phyloP scores from a whole-genome alignment of 2,888 invertebrate genomes.

The Amblyjoppa proteus region DNA sequence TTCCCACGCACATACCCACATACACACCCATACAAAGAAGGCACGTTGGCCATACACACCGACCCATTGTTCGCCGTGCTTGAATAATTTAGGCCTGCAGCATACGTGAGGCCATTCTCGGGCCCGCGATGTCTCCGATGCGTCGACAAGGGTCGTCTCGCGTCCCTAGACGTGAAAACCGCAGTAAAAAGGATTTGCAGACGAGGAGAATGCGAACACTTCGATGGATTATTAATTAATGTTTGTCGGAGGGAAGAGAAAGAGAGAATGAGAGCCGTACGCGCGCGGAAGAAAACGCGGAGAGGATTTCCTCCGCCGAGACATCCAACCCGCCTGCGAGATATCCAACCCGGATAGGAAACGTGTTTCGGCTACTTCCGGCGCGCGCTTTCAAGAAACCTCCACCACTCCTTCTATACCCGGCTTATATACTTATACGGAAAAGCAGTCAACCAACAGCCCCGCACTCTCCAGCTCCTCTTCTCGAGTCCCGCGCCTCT shows the following conservation, averaged over 20 bases:
- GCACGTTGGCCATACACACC: background rate
- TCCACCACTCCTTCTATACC: constrained; percentile 15
- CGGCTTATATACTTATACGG: constrained; percentile 33
- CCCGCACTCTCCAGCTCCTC: background rate
- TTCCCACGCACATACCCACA: background rate
- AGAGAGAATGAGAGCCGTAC: background rate
- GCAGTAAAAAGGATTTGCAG: constrained; percentile 1
- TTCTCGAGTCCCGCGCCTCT: constrained; percentile 7
- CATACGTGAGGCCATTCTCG: background rate
- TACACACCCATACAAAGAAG: background rate
- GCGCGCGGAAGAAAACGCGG: background rate
- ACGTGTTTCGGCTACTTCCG: constrained; percentile 65
- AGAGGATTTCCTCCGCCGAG: background rate
- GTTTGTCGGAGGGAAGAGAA: constrained; percentile 63
- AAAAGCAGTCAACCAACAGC: background rate
- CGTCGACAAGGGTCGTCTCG: constrained; percentile 25
- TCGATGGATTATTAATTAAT: constrained; percentile 71
- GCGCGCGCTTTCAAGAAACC: constrained; percentile 29
- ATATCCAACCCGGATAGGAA: constrained; percentile 51
- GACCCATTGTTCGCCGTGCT: constrained; percentile 22
- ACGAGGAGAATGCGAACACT: constrained; percentile 29
- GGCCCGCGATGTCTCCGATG: constrained; percentile 20
- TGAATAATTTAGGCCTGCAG: constrained; percentile 35
- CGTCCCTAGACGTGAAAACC: constrained; percentile 15
- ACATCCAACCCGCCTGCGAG: background rate